These are phyloP conservation scores for Phataginus tricuspis DNA, from an alignment of 2,797 vertebrate genomes.

Conservation along the genomic window DNA sequence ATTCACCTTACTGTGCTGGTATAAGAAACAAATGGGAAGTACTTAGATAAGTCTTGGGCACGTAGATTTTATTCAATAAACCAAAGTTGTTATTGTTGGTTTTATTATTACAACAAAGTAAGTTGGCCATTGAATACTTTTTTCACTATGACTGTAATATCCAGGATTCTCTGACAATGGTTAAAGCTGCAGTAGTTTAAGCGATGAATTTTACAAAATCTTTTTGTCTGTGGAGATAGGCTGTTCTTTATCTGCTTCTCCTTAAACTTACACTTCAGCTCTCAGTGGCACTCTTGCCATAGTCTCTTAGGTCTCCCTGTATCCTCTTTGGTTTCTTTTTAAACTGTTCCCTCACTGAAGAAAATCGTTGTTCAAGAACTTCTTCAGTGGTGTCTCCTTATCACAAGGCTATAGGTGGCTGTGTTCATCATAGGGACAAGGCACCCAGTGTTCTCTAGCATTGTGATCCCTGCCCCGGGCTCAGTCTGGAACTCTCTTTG, in stretches of 20 bases:
- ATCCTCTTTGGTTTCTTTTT: neutral
- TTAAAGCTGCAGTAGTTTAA: neutral
- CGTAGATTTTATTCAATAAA: neutral
- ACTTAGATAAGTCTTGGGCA: neutral
- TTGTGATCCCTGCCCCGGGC: accelerated
- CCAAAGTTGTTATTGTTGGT: neutral
- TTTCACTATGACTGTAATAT: neutral
- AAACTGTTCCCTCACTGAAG: neutral
- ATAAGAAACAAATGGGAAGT: neutral
- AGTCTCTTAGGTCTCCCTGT: neutral
- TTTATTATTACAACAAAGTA: neutral
- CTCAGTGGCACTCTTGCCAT: neutral
- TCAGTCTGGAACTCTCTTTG: neutral
- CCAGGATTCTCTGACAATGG: neutral
- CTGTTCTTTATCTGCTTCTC: neutral
- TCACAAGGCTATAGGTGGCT: neutral
- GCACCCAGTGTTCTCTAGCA: neutral
- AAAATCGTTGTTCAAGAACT: neutral
- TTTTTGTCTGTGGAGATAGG: neutral
- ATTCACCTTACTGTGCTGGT: neutral
- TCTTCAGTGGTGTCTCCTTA: neutral
- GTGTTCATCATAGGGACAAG: neutral
- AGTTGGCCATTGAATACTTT: neutral
- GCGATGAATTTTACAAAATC: neutral
- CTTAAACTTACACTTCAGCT: neutral